A percentile compares a stretch with the other conserved stretches of the same genome.
Evolutionary conservation across 1,140 invertebrate genomes (phyloP).

Genomic region (Drosophila sucinea): DNA sequence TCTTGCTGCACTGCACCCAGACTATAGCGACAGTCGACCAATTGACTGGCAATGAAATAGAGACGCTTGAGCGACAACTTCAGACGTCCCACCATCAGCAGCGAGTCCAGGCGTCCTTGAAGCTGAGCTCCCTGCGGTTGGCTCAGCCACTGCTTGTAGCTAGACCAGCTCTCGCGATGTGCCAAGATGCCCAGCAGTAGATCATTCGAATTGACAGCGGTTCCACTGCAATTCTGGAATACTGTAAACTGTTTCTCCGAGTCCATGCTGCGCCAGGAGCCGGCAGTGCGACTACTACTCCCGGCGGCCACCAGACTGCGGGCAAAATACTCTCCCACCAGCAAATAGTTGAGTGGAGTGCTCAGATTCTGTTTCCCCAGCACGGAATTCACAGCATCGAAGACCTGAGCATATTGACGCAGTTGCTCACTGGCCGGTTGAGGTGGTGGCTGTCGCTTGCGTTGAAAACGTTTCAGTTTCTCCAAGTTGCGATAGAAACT

Average conservation of each 20-base stretch:
- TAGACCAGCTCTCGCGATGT: constrained; percentile 45
- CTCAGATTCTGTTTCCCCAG: constrained; percentile 57
- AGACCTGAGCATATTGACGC: constrained; percentile 54
- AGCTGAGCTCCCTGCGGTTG: constrained; percentile 30
- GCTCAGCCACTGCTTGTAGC: constrained; percentile 54
- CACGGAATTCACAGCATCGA: constrained; percentile 52
- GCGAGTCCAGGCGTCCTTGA: constrained; percentile 40
- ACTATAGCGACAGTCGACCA: constrained; percentile 54
- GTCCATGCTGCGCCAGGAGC: constrained; percentile 77
- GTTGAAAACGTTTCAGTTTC: constrained; percentile 58
- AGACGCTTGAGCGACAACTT: constrained; percentile 55
- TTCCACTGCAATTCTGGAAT: constrained; percentile 52
- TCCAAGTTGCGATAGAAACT: constrained; percentile 78
- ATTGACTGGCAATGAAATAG: constrained; percentile 62
- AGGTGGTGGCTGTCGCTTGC: constrained; percentile 10
- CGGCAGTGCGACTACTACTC: constrained; percentile 61
- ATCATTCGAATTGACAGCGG: constrained; percentile 52
- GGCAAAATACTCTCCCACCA: constrained; percentile 65
- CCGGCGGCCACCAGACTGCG: constrained; percentile 64
- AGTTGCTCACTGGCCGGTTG: constrained; percentile 20
- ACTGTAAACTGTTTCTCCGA: constrained; percentile 58
- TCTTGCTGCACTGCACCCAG: constrained; percentile 46
- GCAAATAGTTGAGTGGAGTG: constrained; percentile 61
- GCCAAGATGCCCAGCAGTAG: constrained; percentile 57
- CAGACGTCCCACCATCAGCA: constrained; percentile 50